Percentiles rank a stretch among this genome's conserved stretches.
phyloP scores from a whole-genome alignment of 2,888 invertebrate genomes.

The Macrosiphum euphorbiae region DNA sequence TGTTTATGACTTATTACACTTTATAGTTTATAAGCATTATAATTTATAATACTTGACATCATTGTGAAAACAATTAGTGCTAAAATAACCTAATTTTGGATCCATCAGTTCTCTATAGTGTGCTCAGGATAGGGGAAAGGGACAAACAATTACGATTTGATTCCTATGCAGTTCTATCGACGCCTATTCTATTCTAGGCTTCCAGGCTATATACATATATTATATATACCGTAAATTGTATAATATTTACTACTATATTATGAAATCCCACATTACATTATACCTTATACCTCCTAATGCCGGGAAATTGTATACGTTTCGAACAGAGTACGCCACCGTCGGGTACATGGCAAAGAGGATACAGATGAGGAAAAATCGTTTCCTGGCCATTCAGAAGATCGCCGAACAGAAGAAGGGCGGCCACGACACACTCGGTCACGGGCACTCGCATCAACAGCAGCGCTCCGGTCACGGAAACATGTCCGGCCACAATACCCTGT shows the following conservation, averaged over 20 bases:
- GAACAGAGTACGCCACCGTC: slow-evolving; percentile 94
- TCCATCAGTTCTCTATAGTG: too few relatives aligned
- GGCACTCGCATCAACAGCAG: slow-evolving; percentile 80
- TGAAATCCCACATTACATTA: background rate
- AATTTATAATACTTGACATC: too few relatives aligned
- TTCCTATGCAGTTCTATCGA: too few relatives aligned
- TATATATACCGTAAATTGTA: too few relatives aligned
- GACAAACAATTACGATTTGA: too few relatives aligned
- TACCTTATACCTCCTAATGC: background rate
- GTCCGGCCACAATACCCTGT: slow-evolving; percentile 39
- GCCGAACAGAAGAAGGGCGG: slow-evolving; percentile 89
- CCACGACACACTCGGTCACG: slow-evolving; percentile 73
- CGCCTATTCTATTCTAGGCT: background rate
- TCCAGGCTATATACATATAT: background rate
- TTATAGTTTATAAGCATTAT: too few relatives aligned
- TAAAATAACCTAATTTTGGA: too few relatives aligned
- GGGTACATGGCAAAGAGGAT: slow-evolving; percentile 98
- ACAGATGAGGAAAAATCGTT: slow-evolving; percentile 95
- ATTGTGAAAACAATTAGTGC: too few relatives aligned
- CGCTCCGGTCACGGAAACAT: slow-evolving; percentile 70
- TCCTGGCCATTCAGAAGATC: slow-evolving; percentile 90
- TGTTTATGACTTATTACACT: too few relatives aligned
- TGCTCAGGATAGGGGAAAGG: too few relatives aligned
- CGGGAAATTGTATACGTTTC: background rate
- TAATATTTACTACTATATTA: background rate